Percentiles rank a stretch among this genome's conserved stretches.
Conservation (phyloP, 2,113 vertebrate genomes). For the Pelodiscus sinensis region DNA sequence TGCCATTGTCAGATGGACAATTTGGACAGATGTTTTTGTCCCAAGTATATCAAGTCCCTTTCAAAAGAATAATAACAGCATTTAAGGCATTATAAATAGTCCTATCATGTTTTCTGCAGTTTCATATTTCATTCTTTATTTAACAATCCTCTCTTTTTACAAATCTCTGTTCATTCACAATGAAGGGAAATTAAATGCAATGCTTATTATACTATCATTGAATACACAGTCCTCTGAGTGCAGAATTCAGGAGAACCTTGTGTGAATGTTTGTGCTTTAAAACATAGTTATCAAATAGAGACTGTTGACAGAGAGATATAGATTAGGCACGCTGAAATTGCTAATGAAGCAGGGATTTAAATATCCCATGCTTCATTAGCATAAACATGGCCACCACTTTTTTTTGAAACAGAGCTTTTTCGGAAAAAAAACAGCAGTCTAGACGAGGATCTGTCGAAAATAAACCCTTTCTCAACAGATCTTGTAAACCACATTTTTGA, state of each 20-base stretch:
- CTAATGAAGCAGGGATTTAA: no score
- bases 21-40: neutral
- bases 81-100: neutral
- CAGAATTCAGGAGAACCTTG: neutral
- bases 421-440: no score
- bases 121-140: neutral
- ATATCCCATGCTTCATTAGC: no score
- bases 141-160: neutral
- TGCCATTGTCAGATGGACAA: neutral
- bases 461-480: no score
- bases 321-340: no score
- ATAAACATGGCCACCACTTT: no score
- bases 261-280: neutral
- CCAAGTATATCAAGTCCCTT: neutral
- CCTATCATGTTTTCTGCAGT: neutral
- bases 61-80: neutral
- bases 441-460: no score
- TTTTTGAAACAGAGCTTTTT: no score
- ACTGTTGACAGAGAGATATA: no score
- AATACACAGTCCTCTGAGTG: neutral
- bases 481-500: no score
- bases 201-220: neutral
- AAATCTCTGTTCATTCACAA: neutral
- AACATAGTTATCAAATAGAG: accelerated
- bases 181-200: neutral